phyloP scores from a whole-genome alignment of 2,888 invertebrate species.

The Abrostola triplasia region DNA sequence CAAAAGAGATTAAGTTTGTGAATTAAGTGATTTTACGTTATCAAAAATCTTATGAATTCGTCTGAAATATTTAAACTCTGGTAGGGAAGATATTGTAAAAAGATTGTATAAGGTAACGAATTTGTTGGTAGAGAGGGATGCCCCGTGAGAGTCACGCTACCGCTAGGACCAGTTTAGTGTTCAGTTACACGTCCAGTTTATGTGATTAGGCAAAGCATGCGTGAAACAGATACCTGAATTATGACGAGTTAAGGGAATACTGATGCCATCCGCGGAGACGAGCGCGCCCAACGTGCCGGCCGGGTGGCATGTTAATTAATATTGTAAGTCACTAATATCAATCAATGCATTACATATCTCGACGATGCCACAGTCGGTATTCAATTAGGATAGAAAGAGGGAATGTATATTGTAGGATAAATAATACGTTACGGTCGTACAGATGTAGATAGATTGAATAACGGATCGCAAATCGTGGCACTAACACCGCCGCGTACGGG shows the following conservation, averaged over 20 bases:
- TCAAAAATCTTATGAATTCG: constrained; percentile 61
- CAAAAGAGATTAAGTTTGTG: constrained; percentile 86
- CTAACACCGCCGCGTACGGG: constrained; percentile 17
- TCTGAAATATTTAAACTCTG: constrained; percentile 72
- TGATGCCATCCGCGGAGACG: constrained; percentile 41
- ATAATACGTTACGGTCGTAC: constrained; percentile 46
- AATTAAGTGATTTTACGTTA: constrained; percentile 78
- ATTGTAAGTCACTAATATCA: constrained; percentile 63
- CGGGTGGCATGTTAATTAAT: constrained; percentile 59
- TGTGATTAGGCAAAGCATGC: constrained; percentile 85
- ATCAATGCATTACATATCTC: constrained; percentile 71
- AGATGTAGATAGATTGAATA: constrained; percentile 47
- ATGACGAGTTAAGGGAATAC: constrained; percentile 65
- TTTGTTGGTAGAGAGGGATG: constrained; percentile 69
- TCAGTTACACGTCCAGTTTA: constrained; percentile 85
- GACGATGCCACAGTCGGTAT: constrained; percentile 67
- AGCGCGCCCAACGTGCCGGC: constrained; percentile 32
- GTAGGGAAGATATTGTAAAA: constrained; percentile 73
- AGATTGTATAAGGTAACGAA: constrained; percentile 71
- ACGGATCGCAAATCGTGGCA: constrained; percentile 32
- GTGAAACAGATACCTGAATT: constrained; percentile 81
- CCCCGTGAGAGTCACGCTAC: constrained; percentile 67
- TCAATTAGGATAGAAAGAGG: constrained; percentile 64
- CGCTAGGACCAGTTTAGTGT: constrained; percentile 84
- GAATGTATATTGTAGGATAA: constrained; percentile 60